phyloP scores from a whole-genome alignment of 2,888 invertebrate species.

The Allolobophora icterica region DNA sequence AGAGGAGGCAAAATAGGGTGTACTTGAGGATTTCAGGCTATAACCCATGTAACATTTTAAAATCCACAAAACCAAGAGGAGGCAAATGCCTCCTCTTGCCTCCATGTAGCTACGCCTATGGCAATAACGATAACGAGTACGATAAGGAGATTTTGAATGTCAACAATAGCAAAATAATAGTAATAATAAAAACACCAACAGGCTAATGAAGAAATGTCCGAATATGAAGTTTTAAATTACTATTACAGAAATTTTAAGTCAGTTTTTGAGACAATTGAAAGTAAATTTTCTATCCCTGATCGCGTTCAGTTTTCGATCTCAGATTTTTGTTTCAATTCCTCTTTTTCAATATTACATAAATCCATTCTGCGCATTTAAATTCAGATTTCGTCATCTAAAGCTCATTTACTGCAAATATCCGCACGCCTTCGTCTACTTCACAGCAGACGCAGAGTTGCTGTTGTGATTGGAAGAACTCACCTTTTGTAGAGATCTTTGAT shows the following conservation, averaged over 20 bases:
- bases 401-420: background rate
- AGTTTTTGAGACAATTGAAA: background rate
- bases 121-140: background rate
- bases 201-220: no score
- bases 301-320: background rate
- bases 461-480: slow-evolving; percentile 13
- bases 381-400: background rate
- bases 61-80: no score
- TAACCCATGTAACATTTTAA: no score
- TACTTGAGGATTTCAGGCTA: no score
- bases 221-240: no score
- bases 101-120: no score
- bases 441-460: background rate
- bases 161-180: no score
- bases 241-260: no score
- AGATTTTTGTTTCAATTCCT: background rate
- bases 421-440: background rate
- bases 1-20: no score
- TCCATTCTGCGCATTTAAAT: background rate
- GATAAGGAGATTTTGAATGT: no score
- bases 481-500: slow-evolving; percentile 34
- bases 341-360: background rate
- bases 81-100: no score
- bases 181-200: no score
- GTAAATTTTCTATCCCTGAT: background rate